Percentiles rank a stretch among this genome's conserved stretches.
Conservation (phyloP, 1,140 invertebrate genomes). For the Eupristina koningsbergeri region DNA sequence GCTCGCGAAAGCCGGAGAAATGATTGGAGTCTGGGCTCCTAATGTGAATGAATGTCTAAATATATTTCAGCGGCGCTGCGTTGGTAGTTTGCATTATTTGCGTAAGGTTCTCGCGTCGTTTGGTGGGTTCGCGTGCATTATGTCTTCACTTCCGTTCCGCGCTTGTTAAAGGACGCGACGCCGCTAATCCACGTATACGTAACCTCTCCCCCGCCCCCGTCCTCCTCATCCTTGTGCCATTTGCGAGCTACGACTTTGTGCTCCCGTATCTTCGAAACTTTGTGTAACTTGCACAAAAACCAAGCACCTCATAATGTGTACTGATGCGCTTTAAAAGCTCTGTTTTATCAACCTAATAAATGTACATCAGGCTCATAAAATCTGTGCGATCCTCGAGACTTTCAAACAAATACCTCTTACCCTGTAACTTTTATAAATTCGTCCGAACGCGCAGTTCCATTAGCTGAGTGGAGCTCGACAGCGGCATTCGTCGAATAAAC, state of each 20-base stretch:
- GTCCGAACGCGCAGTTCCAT: too few species aligned
- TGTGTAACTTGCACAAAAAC: constrained; percentile 26
- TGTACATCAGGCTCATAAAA: constrained; percentile 15
- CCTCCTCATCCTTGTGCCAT: too few species aligned
- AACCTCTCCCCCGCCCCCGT: too few species aligned
- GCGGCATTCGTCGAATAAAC: too few species aligned
- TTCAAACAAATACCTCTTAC: background rate
- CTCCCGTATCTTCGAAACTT: constrained; percentile 45
- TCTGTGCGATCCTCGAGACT: constrained; percentile 4
- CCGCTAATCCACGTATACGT: constrained; percentile 44
- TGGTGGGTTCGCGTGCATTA: constrained; percentile 56
- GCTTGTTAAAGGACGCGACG: constrained; percentile 39
- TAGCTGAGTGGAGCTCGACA: too few species aligned
- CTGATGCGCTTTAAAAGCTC: constrained; percentile 28
- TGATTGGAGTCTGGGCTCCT: constrained; percentile 45
- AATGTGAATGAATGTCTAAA: constrained; percentile 70
- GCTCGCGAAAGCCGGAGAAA: background rate
- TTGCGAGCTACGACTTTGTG: constrained; percentile 47
- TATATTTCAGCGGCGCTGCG: constrained; percentile 59
- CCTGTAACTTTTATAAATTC: background rate
- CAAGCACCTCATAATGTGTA: constrained; percentile 27
- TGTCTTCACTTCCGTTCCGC: constrained; percentile 31
- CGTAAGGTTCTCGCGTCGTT: constrained; percentile 66
- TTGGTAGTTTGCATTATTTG: constrained; percentile 71
- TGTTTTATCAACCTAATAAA: constrained; percentile 22